A percentile compares a stretch with the other conserved stretches of the same genome.
Conservation (phyloP, 1,140 invertebrate genomes). For the Macrocentrus cingulum region DNA sequence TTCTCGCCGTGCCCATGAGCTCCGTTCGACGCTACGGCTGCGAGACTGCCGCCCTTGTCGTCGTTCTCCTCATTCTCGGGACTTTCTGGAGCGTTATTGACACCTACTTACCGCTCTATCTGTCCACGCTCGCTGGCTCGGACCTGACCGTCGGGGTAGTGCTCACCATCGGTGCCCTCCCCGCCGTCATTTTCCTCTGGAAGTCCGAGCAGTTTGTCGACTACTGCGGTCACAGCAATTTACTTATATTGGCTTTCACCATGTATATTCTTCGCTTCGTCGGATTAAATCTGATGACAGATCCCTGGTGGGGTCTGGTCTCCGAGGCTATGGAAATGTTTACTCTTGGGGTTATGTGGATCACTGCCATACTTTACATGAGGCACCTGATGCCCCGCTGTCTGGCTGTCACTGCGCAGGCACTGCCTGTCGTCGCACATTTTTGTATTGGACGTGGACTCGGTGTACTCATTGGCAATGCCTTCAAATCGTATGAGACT, state of each 20-base stretch:
- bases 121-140: conserved; percentile 62
- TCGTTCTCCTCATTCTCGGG: conserved; percentile 72
- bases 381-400: conserved; percentile 78
- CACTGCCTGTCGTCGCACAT: conserved; percentile 77
- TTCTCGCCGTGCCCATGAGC: conserved; percentile 72
- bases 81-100: conserved; percentile 78
- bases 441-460: conserved; percentile 75
- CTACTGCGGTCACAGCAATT: conserved; percentile 81
- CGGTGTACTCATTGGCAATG: conserved; percentile 66
- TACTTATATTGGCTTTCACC: conserved; percentile 77
- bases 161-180: conserved; percentile 65
- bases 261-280: conserved; percentile 70
- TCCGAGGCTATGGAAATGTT: conserved; percentile 79
- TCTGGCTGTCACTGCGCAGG: conserved; percentile 80
- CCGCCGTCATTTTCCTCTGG: conserved; percentile 73
- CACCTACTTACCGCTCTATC: conserved; percentile 72
- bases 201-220: conserved; percentile 80
- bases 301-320: conserved; percentile 67
- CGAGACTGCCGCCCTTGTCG: conserved; percentile 69
- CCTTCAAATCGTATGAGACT: conserved; percentile 57
- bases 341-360: conserved; percentile 80
- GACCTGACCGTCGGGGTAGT: conserved; percentile 68
- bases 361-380: conserved; percentile 79
- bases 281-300: conserved; percentile 67
- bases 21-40: conserved; percentile 71